A percentile compares a stretch with the other conserved stretches of the same genome.
Evolutionary conservation across 2,797 vertebrate species (phyloP).

Genomic region (Bovichtus diacanthus): DNA sequence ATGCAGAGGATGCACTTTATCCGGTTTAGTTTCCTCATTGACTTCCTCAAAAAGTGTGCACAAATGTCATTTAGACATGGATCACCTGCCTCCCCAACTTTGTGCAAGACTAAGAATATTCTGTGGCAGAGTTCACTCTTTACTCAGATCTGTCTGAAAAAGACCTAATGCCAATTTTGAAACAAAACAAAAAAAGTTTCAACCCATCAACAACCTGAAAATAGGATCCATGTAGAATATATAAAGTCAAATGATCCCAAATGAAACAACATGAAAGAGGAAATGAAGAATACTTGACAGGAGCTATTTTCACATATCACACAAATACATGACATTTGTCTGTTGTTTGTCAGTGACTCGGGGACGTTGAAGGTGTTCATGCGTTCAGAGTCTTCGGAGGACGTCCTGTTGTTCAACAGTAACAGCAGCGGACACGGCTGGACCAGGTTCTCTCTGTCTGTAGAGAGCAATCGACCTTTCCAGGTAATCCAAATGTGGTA

Average conservation of each 20-base stretch:
- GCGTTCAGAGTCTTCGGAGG: conserved; percentile 42
- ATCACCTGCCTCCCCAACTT: conserved; percentile 69
- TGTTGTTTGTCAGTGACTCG: conserved; percentile 65
- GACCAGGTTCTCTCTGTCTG: conserved; percentile 72
- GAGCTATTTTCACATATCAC: background rate
- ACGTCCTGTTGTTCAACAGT: conserved; percentile 66
- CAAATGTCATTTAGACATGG: conserved; percentile 63
- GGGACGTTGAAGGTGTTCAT: conserved; percentile 72
- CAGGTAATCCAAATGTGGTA: conserved; percentile 72
- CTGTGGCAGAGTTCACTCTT: conserved; percentile 60
- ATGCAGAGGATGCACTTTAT: conserved; percentile 60
- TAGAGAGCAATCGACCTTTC: conserved; percentile 65
- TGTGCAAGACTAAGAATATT: conserved; percentile 60
- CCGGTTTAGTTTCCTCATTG: conserved; percentile 67
- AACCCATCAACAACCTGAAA: background rate
- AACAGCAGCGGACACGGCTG: conserved; percentile 66
- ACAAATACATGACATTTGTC: conserved; percentile 3
- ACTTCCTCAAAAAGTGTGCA: conserved; percentile 75
- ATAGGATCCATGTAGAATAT: background rate
- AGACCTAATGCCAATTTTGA: background rate
- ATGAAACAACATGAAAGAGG: background rate
- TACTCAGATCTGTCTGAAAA: conserved; percentile 2
- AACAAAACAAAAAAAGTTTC: background rate
- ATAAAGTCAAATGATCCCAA: background rate
- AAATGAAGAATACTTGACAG: background rate